Percentiles rank a stretch among this genome's conserved stretches.
Conservation (phyloP, 2,113 vertebrate species). For the Zingel zingel region DNA sequence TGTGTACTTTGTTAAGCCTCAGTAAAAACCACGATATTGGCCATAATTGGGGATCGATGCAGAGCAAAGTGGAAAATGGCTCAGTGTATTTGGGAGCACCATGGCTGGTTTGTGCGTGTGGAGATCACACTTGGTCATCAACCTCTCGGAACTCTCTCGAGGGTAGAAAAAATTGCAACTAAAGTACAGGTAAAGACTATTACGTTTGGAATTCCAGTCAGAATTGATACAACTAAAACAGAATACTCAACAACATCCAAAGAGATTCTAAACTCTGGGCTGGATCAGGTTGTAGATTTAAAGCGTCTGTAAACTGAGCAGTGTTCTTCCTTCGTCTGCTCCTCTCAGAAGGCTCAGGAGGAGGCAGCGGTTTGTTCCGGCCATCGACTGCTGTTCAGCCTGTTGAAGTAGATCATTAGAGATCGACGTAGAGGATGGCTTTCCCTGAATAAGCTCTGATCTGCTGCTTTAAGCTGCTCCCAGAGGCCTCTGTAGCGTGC, state of each 20-base stretch:
- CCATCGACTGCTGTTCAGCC: conserved; percentile 60
- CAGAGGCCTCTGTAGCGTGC: conserved; percentile 10
- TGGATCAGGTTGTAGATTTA: not conserved
- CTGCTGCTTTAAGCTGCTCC: conserved; percentile 50
- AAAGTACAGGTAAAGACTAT: no score
- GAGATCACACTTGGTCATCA: not conserved
- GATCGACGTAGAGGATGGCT: conserved; percentile 61
- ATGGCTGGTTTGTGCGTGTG: not conserved
- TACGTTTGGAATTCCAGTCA: no score
- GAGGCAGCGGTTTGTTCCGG: conserved; percentile 34
- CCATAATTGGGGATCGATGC: conserved; percentile 51
- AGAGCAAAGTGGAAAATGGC: conserved; percentile 51
- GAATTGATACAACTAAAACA: no score
- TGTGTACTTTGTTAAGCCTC: conserved; percentile 17
- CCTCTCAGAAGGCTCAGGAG: conserved; percentile 29
- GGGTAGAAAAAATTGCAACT: no score
- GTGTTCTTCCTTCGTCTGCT: not conserved
- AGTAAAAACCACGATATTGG: conserved; percentile 25
- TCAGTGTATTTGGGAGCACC: conserved; percentile 3
- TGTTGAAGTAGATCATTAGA: conserved; percentile 55
- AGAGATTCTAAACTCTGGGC: not conserved
- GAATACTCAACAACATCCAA: not conserved
- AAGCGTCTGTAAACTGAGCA: not conserved
- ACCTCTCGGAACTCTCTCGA: not conserved
- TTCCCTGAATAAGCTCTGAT: conserved; percentile 64